Evolutionary conservation across 2,888 invertebrate genomes (phyloP).

Genomic region (Xylota sylvarum): DNA sequence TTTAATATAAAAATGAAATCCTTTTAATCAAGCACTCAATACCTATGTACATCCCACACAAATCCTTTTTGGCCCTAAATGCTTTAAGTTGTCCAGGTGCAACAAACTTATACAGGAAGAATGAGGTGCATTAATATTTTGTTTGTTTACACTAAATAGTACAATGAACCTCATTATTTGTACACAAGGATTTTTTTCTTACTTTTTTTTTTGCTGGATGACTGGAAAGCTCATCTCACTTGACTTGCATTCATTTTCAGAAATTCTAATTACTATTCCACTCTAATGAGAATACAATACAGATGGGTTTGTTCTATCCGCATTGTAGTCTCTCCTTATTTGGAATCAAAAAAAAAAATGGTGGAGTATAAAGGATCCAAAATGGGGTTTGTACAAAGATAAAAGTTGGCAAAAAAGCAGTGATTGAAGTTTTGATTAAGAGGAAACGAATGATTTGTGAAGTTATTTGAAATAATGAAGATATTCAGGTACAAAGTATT

Average conservation of each 20-base stretch:
- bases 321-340: not conserved
- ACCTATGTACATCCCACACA: no score
- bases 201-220: not conserved
- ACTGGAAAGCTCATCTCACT: not conserved
- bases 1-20: no score
- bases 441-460: not conserved
- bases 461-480: not conserved
- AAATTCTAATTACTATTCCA: constrained; percentile 7
- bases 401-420: not conserved
- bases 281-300: constrained; percentile 10
- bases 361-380: not conserved
- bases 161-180: not conserved
- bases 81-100: no score
- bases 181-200: not conserved
- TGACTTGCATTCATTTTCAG: constrained; percentile 7
- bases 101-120: no score
- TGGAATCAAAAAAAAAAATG: not conserved
- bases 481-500: not conserved
- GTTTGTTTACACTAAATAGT: not conserved
- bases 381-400: not conserved
- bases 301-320: not conserved
- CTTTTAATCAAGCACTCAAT: no score
- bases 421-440: not conserved
- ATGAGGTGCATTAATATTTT: not conserved
- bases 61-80: no score